Base-by-base conservation (phyloP, 1,140 invertebrate species). In the Hylyphantes graminicola region DNA sequence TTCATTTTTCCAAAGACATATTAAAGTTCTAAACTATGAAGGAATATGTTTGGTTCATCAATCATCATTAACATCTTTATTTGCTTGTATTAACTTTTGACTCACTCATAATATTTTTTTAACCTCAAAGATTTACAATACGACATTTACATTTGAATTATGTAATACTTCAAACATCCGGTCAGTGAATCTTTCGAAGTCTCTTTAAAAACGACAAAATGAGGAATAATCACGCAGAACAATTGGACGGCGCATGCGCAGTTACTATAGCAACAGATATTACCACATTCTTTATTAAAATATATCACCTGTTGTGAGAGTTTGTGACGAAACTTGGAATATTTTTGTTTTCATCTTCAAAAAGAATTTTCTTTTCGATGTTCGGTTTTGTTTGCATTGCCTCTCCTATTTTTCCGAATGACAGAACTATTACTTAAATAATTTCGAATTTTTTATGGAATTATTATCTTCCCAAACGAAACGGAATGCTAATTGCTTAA, bases 271-370 rank as follows among this genome's bases (percentile, higher is more conserved):
- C 15, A 65, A 78, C 75, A n/a, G 61, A 35, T 78, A 19, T 67
- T 78, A 50, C 75, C 48, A 13, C n/a, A 78, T 50, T 19, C 75
- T 35, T 35, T 35, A 67, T 51, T 61, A 65, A 78, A 67, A 78
- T 50, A 63, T 65, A 78, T 35, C 75, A 78, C 75, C 75, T 78
- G 75, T 67, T 78, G 75, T 63, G 15, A 17, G 11, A 50, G 35
- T 35, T 35, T 35, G 35, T 35, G 35, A 35, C 35, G 35, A 35
- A 35, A 35, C 5, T 35, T 35, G 21, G 17, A 54, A 19, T 53
- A 70, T 21, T 63, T 63, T 78, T 67, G 59, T 21, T 17, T 15
- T 54, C 64, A 67, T 67, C 55, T 78, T 78, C 75, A 11, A 70
- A 53, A 15, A 35, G 19, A 51, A 55, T 54, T 76, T 76, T 76